These are phyloP conservation scores for Bathynomus jamesi DNA, from an alignment of 1,140 invertebrate genomes.

Conservation along the genomic window DNA sequence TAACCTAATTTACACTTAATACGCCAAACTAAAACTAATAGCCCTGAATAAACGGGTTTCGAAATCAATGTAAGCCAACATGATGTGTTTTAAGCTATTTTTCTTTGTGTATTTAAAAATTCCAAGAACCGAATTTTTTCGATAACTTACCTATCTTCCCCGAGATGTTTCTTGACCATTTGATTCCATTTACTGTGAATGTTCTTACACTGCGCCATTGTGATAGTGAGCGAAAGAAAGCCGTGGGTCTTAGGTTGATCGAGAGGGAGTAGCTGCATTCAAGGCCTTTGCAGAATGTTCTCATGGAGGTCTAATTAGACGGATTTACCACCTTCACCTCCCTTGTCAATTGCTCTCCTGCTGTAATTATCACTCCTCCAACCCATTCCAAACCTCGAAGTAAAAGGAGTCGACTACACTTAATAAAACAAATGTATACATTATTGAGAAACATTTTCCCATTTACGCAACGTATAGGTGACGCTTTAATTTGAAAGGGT, in stretches of 20 bases:
- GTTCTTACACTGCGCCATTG: slow-evolving; percentile 42
- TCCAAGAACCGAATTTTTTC: too few relatives aligned
- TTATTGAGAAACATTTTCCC: too few relatives aligned
- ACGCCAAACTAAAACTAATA: too few relatives aligned
- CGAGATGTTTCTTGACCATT: slow-evolving; percentile 29
- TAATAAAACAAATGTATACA: too few relatives aligned
- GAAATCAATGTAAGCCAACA: too few relatives aligned
- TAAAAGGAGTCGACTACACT: too few relatives aligned
- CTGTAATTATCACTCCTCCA: slow-evolving; percentile 40
- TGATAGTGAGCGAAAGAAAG: slow-evolving; percentile 32
- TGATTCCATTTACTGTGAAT: slow-evolving; percentile 41
- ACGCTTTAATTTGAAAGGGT: too few relatives aligned
- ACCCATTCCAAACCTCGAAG: slow-evolving; percentile 32
- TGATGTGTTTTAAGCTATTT: too few relatives aligned
- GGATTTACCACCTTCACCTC: slow-evolving; percentile 30
- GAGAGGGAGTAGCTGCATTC: background rate
- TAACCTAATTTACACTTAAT: too few relatives aligned
- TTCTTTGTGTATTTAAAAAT: too few relatives aligned
- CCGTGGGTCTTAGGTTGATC: slow-evolving; percentile 27
- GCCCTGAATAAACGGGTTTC: too few relatives aligned
- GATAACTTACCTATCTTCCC: slow-evolving; percentile 32
- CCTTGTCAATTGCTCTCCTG: slow-evolving; percentile 34
- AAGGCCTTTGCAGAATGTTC: background rate
- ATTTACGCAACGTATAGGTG: too few relatives aligned
- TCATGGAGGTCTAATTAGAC: slow-evolving; percentile 10